phyloP scores from a whole-genome alignment of 2,113 vertebrate species.

The Microcebus jonahi region DNA sequence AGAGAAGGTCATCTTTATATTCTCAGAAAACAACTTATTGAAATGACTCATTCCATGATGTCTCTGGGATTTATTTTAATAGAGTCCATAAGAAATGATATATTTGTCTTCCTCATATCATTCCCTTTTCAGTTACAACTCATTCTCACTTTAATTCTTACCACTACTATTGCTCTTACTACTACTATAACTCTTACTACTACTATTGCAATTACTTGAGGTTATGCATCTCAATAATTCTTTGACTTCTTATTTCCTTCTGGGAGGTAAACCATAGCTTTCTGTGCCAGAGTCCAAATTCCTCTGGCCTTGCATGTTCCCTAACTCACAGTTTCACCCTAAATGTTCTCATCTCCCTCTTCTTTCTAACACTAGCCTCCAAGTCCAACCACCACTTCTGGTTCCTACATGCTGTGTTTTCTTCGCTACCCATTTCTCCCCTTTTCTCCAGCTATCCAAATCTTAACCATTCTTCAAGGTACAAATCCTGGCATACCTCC shows the following conservation, averaged over 20 bases:
- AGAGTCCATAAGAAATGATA: background rate
- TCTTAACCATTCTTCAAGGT: background rate
- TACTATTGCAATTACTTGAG: background rate
- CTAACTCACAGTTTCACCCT: background rate
- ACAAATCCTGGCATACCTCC: background rate
- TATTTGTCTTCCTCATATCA: background rate
- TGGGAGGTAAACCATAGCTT: background rate
- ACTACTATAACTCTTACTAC: background rate
- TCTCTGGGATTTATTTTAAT: background rate
- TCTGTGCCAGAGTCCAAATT: background rate
- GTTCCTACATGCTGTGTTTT: background rate
- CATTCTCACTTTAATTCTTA: background rate
- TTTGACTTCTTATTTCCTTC: background rate
- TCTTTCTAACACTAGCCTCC: background rate
- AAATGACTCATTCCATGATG: background rate
- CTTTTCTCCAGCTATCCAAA: background rate
- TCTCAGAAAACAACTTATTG: background rate
- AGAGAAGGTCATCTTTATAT: background rate
- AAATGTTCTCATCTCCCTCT: background rate
- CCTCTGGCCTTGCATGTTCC: background rate
- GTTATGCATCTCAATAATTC: background rate
- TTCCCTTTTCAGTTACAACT: background rate
- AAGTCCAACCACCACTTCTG: background rate
- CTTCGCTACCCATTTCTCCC: background rate
- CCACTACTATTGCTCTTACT: background rate